phyloP scores from a whole-genome alignment of 1,140 invertebrate genomes.

The Ceratina japonica region DNA sequence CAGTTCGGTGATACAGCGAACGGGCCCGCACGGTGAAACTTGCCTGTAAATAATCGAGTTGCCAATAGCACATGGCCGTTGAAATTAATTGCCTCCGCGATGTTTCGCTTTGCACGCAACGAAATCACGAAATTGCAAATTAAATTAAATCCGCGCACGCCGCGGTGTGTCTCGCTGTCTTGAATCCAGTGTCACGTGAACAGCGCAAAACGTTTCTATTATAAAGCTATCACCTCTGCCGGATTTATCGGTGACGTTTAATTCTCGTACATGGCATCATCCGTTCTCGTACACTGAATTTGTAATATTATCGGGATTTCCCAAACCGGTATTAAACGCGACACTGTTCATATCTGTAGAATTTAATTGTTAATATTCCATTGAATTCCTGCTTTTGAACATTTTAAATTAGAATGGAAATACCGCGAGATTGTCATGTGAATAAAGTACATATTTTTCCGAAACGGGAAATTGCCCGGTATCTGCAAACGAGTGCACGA shows the following conservation, averaged over 20 bases:
- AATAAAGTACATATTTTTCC: no score
- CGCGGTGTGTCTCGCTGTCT: neutral
- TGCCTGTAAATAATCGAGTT: constrained; percentile 41
- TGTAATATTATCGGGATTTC: no score
- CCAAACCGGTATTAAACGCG: no score
- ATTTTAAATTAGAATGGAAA: no score
- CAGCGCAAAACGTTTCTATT: neutral
- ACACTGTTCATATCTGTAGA: no score
- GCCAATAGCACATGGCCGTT: constrained; percentile 19
- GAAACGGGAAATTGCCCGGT: no score
- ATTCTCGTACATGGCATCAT: neutral
- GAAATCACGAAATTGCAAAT: constrained; percentile 21
- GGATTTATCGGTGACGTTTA: constrained; percentile 5
- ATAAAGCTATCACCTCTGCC: no score
- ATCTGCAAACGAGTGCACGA: no score
- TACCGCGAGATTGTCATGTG: no score
- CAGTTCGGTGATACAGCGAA: neutral
- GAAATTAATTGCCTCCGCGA: constrained; percentile 21
- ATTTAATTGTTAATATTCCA: no score
- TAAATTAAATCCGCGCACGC: neutral
- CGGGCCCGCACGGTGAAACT: neutral
- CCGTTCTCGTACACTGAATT: no score
- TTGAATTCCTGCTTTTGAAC: no score
- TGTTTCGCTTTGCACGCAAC: neutral
- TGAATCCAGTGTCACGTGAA: neutral